These are phyloP conservation scores for Siniperca scherzeri DNA, from an alignment of 2,797 vertebrate genomes.

Conservation along the genomic window DNA sequence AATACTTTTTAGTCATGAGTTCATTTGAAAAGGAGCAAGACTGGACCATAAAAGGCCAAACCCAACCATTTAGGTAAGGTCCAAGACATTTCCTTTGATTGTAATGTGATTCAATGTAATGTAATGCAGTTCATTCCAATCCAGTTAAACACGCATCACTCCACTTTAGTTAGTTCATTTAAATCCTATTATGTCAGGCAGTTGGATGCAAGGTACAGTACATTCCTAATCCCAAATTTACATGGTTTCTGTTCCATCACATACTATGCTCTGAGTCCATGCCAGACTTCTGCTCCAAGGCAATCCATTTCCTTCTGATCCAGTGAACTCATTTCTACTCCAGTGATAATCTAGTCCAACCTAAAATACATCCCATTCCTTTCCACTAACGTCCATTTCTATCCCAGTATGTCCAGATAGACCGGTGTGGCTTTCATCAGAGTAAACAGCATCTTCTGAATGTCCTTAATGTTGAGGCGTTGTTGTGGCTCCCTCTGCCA, in stretches of 20 bases:
- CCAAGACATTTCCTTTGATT: conserved; percentile 24
- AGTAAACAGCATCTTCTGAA: conserved; percentile 94
- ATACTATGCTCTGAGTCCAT: conserved; percentile 10
- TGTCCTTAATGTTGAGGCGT: conserved; percentile 96
- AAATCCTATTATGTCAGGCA: conserved; percentile 19
- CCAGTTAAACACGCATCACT: conserved; percentile 5
- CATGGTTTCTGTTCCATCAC: conserved; percentile 17
- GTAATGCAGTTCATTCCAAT: conserved; percentile 22
- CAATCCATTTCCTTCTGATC: conserved; percentile 3
- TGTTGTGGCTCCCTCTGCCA: conserved; percentile 99
- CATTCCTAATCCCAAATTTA: not conserved
- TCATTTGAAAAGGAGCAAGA: conserved; percentile 26
- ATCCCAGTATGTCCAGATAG: conserved; percentile 98
- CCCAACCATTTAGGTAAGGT: not conserved
- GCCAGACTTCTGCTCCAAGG: conserved; percentile 12
- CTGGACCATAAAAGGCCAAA: conserved; percentile 15
- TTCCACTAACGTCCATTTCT: conserved; percentile 52
- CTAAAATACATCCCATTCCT: conserved; percentile 18
- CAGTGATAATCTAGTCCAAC: conserved; percentile 17
- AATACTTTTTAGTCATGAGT: conserved; percentile 5
- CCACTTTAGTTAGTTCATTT: conserved; percentile 10
- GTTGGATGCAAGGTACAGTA: conserved; percentile 14
- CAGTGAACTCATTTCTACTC: not conserved
- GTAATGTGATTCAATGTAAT: conserved; percentile 20
- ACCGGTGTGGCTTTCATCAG: conserved; percentile 97